These are phyloP conservation scores for Etia nguti DNA, from an alignment of 2,113 vertebrate species.

Conservation along the genomic window DNA sequence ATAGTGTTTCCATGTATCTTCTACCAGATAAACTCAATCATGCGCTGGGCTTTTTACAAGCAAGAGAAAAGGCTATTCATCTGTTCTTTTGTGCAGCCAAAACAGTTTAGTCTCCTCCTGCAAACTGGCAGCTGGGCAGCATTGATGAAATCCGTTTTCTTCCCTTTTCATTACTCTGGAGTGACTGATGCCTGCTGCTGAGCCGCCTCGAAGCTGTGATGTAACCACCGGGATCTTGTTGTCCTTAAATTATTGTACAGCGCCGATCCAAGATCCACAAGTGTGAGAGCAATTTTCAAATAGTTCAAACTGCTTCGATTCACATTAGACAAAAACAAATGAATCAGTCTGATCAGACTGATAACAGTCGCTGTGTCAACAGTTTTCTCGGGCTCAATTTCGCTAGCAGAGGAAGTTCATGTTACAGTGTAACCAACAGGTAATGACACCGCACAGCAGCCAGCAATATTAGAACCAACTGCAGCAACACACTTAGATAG, in stretches of 20 bases:
- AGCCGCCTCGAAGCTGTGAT: neutral
- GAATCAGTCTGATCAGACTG: neutral
- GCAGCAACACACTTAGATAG: neutral
- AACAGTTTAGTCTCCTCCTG: slow-evolving; percentile 13
- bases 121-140: neutral
- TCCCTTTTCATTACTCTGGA: slow-evolving; percentile 19
- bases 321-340: slow-evolving; percentile 10
- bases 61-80: slow-evolving; percentile 23
- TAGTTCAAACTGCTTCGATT: neutral
- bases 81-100: slow-evolving; percentile 28
- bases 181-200: slow-evolving; percentile 14
- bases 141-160: slow-evolving; percentile 33
- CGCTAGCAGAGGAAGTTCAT: neutral
- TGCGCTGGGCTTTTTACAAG: neutral
- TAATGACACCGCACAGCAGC: neutral
- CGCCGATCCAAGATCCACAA: slow-evolving; percentile 31
- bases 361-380: neutral
- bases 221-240: neutral
- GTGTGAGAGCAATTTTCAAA: neutral
- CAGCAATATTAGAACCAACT: neutral
- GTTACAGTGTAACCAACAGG: neutral
- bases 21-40: slow-evolving; percentile 17
- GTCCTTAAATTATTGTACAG: slow-evolving; percentile 3
- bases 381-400: neutral
- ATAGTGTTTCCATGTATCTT: neutral